Evolutionary conservation across 2,888 invertebrate genomes (phyloP), one percentile per base, ranked within the genome.

Genomic region (Neoitamus cyanurus): DNA sequence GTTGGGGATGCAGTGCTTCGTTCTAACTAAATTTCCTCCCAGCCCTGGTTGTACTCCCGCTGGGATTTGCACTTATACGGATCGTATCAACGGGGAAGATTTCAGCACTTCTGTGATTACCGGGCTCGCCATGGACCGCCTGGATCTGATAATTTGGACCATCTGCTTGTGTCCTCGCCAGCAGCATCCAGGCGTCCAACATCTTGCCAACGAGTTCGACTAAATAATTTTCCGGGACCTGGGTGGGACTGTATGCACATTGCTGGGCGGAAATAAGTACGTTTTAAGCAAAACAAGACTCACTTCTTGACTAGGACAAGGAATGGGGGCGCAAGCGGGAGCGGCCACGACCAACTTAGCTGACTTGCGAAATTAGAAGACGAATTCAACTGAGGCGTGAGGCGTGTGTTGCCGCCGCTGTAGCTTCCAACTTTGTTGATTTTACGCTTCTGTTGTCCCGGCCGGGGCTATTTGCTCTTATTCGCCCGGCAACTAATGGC

Each of bases 111-210:
- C 80, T 34, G 68, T 58, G 80, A 58, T 31, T 31, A 15, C 11
- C 13, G 34, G 31, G 15, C 37, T 37, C 13, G n/a, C 13, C 37
- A 42, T 37, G 31, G 42, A 25, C n/a, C 34, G 58, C 30, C 15
- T 11, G 31, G 34, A 80, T 80, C 80, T 80, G 80, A 80, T 80
- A 80, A 58, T 80, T 80, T 68, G 20, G 68, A 31, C 37, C 80
- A 80, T 80, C 80, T 80, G 80, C 37, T 80, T 58, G 48, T 58
- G 80, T 80, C 25, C 58, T 34, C 28, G 34, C n/a, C n/a, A n/a
- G n/a, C 31, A 75, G 25, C n/a, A 30, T 15, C 37, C 36, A 36
- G 25, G 0, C 48, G 13, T 34, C 30, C 58, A 58, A 9, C 25
- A 25, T 20, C 58, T 58, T 20, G 1, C 58, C 25, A 20, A 58